Percentiles rank a stretch among this genome's conserved stretches.
phyloP scores from a whole-genome alignment of 1,140 invertebrate species.

The Drosophila watanabei region DNA sequence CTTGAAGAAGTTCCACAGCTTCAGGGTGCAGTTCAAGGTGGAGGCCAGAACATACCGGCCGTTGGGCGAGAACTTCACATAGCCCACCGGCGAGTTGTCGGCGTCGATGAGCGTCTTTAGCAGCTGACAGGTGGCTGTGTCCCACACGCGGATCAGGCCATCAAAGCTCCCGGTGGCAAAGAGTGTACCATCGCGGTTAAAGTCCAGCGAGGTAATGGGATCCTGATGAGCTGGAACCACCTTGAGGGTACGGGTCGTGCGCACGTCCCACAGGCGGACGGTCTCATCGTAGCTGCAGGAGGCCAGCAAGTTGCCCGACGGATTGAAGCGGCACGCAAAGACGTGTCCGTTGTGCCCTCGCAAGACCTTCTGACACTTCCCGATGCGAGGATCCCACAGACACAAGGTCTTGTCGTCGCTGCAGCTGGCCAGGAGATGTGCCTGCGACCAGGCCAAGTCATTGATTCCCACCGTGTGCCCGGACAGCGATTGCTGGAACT shows the following conservation, averaged over 20 bases:
- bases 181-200: slow-evolving; percentile 50
- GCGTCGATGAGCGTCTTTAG: slow-evolving; percentile 62
- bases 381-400: slow-evolving; percentile 47
- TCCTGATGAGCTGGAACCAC: slow-evolving; percentile 53
- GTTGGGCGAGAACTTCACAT: slow-evolving; percentile 66
- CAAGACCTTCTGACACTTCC: slow-evolving; percentile 15
- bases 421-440: slow-evolving; percentile 38
- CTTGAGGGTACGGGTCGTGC: slow-evolving; percentile 35
- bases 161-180: slow-evolving; percentile 67
- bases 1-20: slow-evolving; percentile 65
- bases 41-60: slow-evolving; percentile 62
- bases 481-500: slow-evolving; percentile 6
- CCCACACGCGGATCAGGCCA: slow-evolving; percentile 66
- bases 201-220: slow-evolving; percentile 62
- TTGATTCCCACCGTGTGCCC: slow-evolving; percentile 59
- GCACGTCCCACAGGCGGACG: slow-evolving; percentile 65
- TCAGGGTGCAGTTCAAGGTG: slow-evolving; percentile 57
- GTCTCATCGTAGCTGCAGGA: slow-evolving; percentile 51
- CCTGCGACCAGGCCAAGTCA: slow-evolving; percentile 56
- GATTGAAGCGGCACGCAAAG: slow-evolving; percentile 65
- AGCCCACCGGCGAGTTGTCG: slow-evolving; percentile 61
- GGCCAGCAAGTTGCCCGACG: slow-evolving; percentile 51
- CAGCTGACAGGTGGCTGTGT: slow-evolving; percentile 39
- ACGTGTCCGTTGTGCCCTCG: slow-evolving; percentile 27
- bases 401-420: slow-evolving; percentile 54